Base-by-base conservation (phyloP, 2,797 vertebrate species). In the Holocentrus rufus region DNA sequence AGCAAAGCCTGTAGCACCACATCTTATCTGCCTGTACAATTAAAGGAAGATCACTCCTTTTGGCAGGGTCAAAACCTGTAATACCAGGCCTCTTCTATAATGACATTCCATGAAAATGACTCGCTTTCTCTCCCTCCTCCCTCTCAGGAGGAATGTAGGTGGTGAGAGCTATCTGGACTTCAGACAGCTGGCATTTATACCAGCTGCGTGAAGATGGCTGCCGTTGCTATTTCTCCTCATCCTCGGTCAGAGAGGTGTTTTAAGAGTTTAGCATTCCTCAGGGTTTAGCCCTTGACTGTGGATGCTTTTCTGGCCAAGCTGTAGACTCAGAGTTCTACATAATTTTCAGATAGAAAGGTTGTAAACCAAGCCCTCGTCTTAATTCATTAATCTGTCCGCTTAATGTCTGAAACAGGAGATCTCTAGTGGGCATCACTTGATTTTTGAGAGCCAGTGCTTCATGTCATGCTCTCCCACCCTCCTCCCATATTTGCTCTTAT, bases 31-130 rank as follows among this genome's bases (percentile, higher is more conserved):
- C 58, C 11, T 20, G 65, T n/a, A 22, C 39, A 39, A 9, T 2
- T 58, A 47, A 67, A 81, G 74, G 72, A 54, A 34, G 76, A 81
- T 59, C 0, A 8, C 63, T 77, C 71, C 69, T 74, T 73, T 64
- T 52, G 55, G 57, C 55, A 46, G 72, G 50, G 79, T 79, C 54
- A 17, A 22, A 39, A 62, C 25, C 60, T 58, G 53, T 27, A 68
- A 70, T 52, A 36, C 56, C 77, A 66, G 54, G 22, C 30, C 60
- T 68, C 17, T 60, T 74, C 52, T 25, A 59, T 58, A 34, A 80
- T 66, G 56, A 55, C 79, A 85, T 87, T 86, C 85, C 84, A 74
- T 54, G 60, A 72, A 87, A 75, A 57, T 84, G 82, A 88, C 76
- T 78, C 49, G 18, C 67, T 10, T 49, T 60, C 56, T 61, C 52